Base-by-base conservation (phyloP, 2,113 vertebrate species). In the Ranitomeya imitator region DNA sequence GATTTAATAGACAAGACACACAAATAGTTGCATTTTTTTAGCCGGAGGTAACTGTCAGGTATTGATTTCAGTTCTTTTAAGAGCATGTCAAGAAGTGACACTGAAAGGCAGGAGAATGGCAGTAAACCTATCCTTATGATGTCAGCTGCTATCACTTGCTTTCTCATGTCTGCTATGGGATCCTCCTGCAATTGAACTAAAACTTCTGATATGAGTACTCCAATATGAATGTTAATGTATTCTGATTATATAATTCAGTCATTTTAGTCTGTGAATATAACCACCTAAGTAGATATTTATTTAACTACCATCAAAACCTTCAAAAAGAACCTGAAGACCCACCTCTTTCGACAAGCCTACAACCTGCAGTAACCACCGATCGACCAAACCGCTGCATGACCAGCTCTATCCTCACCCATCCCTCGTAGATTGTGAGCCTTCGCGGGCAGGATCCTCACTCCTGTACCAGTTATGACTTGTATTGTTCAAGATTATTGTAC, bases 31-130 rank as follows among this genome's bases (percentile, higher is more conserved):
- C 57, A 37, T 71, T 74, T 82, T 86, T 67, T 81, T 73, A 80
- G 86, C 86, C 52, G 18, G 23, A 82, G 86, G 67, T 81, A 7
- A 18, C 79, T 87, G 86, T 82, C 86, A 87, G 51, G 55, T 82
- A 87, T 87, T 74, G 86, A 87, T 73, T 81, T 82, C 63, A 73
- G 54, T 82, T 87, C 65, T 81, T 82, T 81, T 82, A 82, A 57
- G 26, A 60, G 18, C 52, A 81, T 82, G 78, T 87, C 86, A 73
- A 87, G 55, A 82, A 71, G 26, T 73, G 79, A 61, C 65, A 23
- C 65, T 82, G 86, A 60, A 73, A 57, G 63, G 51, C 86, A 71
- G 26, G 2, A 81, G 52, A 81, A 23, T 60, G 69, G 31, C 79
- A 79, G 74, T 55, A 81, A 71, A 60, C 79, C 74, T 52, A 23